Base-by-base conservation (phyloP, 2,797 vertebrate species). In the Chaunax sp. region DNA sequence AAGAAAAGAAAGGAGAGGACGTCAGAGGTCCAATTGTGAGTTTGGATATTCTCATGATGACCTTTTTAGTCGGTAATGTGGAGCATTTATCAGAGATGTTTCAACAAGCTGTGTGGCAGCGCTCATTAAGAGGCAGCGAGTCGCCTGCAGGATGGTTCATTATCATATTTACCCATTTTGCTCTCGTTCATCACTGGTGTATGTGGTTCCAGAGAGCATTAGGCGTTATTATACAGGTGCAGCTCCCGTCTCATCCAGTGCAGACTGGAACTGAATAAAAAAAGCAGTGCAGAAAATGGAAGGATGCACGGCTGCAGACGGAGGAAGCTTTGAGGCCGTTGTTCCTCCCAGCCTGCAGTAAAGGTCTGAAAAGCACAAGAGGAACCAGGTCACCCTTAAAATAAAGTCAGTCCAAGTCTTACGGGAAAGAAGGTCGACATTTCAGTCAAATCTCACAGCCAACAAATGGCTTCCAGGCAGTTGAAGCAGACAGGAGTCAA, bases 111-210 rank as follows among this genome's bases (percentile, higher is more conserved):
- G 33, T 46, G 81, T 52, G 73, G 74, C 61, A 30, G 44, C 1
- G 35, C 73, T 85, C 82, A 72, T 85, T 89, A 84, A 43, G 58
- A 79, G 60, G 0, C 65, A 76, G 66, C 74, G 69, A 76, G 66
- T 72, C 3, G 63, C 65, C 64, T 49, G 76, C 75, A 79, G 64
- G 23, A 72, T 64, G 59, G 65, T 64, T 79, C 77, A 76, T 84
- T 81, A 78, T 37, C 70, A 72, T 75, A 81, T 76, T 68, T 67
- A 80, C 73, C 30, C 72, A 66, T 57, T 77, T 45, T 61, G 68
- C 64, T 41, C 46, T 41, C 70, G 59, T 82, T 77, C 35, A 57
- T 78, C 77, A 72, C 16, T 2, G 49, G 44, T 43, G 43, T 47
- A 79, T 66, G 79, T 6, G 52, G 50, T 73, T 72, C 9, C 28